A percentile compares a stretch with the other conserved stretches of the same genome.
These are phyloP conservation scores for Unio delphinus DNA, from an alignment of 2,888 invertebrate genomes.

Conservation along the genomic window DNA sequence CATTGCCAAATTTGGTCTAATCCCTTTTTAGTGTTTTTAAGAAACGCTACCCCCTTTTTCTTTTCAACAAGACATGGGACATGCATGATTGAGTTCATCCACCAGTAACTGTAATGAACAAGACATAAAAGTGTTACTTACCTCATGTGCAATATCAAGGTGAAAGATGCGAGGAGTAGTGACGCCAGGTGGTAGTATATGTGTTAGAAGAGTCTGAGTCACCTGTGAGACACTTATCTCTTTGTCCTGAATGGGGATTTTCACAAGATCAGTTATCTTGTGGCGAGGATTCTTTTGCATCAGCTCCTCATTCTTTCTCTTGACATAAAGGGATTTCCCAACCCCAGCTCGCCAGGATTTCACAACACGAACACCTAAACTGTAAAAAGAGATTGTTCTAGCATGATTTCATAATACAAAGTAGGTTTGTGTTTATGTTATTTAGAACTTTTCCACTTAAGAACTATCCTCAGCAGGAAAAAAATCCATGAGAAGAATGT, in stretches of 20 bases:
- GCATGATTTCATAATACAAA: too few species aligned
- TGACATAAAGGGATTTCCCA: conserved; percentile 53
- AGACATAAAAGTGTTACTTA: conserved; percentile 6
- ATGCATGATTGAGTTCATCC: too few species aligned
- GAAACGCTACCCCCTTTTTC: too few species aligned
- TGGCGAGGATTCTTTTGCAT: neutral
- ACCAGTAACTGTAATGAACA: too few species aligned
- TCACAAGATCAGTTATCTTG: conserved; percentile 12
- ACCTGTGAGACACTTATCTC: conserved; percentile 30
- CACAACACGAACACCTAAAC: conserved; percentile 51
- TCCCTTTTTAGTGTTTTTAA: too few species aligned
- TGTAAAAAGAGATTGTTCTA: conserved; percentile 6
- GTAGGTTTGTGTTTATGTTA: too few species aligned
- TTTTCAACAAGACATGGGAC: too few species aligned
- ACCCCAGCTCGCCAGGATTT: conserved; percentile 57
- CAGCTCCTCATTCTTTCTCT: conserved; percentile 38
- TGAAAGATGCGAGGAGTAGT: conserved; percentile 48
- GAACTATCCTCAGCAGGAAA: too few species aligned
- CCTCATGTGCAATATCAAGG: conserved; percentile 56
- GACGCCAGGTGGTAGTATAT: conserved; percentile 27
- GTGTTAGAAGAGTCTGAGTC: conserved; percentile 26
- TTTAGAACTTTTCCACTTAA: too few species aligned
- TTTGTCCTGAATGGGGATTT: conserved; percentile 45
- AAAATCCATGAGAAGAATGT: too few species aligned
- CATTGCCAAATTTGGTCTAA: too few species aligned